These are phyloP conservation scores for Graphium colonna DNA, from an alignment of 2,888 invertebrate genomes.

Conservation along the genomic window DNA sequence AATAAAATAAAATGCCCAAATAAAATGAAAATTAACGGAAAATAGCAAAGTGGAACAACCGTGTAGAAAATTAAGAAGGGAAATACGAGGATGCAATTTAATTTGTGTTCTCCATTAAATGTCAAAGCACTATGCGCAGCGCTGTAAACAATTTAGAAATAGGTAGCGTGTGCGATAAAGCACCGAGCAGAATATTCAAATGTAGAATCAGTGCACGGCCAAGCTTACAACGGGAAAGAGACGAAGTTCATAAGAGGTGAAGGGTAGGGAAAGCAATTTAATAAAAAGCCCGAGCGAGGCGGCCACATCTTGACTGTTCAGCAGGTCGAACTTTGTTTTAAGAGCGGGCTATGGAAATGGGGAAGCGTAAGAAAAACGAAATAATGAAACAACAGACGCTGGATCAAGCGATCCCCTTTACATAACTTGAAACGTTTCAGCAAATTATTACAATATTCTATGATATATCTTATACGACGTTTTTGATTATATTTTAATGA, in stretches of 20 bases:
- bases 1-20: too few species aligned
- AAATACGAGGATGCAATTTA: neutral
- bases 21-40: too few species aligned
- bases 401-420: too few species aligned
- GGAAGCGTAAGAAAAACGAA: neutral
- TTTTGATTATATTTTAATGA: too few species aligned
- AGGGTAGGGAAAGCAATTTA: conserved; percentile 21
- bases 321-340: neutral
- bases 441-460: too few species aligned
- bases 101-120: neutral
- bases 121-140: neutral
- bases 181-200: neutral
- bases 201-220: neutral
- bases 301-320: neutral
- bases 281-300: conserved; percentile 7
- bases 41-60: too few species aligned
- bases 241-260: conserved; percentile 20
- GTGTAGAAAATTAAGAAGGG: too few species aligned
- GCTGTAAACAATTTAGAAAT: neutral
- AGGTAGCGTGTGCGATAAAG: neutral
- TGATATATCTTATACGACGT: too few species aligned
- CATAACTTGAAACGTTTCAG: too few species aligned
- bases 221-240: conserved; percentile 8
- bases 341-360: neutral
- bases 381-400: neutral